Conservation (phyloP, 2,113 vertebrate genomes). For the Centrocercus urophasianus region DNA sequence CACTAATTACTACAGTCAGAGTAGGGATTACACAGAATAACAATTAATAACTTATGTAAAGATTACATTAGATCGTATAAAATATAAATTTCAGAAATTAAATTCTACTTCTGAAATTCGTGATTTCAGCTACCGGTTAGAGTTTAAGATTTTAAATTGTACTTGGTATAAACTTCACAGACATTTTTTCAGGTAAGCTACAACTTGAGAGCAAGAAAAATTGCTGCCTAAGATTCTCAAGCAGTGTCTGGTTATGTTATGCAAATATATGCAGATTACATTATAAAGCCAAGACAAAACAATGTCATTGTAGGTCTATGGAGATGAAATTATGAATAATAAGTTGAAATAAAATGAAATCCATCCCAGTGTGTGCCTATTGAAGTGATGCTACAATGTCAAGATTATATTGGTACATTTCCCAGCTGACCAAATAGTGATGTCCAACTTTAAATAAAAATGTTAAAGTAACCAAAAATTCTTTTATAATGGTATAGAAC, state of each 20-base stretch:
- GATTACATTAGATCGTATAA: neutral
- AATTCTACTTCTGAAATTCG: neutral
- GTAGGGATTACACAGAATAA: neutral
- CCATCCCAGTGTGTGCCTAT: neutral
- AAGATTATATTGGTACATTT: neutral
- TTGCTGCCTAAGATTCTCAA: neutral
- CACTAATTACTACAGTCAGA: neutral
- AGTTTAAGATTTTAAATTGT: neutral
- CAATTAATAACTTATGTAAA: neutral
- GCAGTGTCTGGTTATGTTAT: neutral
- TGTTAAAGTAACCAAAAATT: neutral
- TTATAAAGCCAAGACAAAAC: slow-evolving; percentile 47
- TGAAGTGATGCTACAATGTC: neutral
- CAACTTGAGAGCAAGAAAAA: neutral
- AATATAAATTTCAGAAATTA: neutral
- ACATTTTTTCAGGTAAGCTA: neutral
- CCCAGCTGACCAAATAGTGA: neutral
- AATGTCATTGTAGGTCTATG: slow-evolving; percentile 8
- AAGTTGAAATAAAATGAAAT: slow-evolving; percentile 35
- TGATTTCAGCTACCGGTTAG: neutral
- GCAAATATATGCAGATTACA: slow-evolving; percentile 54
- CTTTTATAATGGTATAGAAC: neutral
- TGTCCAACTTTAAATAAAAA: slow-evolving; percentile 13
- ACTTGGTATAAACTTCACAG: neutral
- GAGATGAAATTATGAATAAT: slow-evolving; percentile 34